phyloP scores from a whole-genome alignment of 1,140 invertebrate genomes.

The Argopecten irradians region DNA sequence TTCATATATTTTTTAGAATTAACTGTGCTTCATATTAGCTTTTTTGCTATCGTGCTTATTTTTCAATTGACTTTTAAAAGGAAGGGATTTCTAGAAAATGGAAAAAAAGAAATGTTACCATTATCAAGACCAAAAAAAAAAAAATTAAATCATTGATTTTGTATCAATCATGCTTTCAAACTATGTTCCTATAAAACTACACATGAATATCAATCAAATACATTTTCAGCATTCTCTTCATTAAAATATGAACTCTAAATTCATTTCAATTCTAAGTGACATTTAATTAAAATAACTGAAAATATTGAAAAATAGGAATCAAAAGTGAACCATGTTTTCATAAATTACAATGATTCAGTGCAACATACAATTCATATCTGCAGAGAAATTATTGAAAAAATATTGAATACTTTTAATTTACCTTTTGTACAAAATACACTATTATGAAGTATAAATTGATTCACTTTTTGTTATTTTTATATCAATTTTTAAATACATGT shows the following conservation, averaged over 20 bases:
- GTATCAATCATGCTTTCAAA: background rate
- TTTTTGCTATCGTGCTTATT: no score
- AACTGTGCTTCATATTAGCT: no score
- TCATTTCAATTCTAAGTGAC: background rate
- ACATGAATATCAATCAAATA: no score
- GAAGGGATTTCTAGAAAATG: background rate
- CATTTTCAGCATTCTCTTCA: background rate
- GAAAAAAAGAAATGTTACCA: background rate
- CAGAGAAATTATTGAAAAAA: background rate
- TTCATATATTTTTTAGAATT: no score
- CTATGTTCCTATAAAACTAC: no score
- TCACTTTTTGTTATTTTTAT: background rate
- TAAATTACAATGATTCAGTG: background rate
- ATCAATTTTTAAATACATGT: background rate
- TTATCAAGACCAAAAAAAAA: conserved; percentile 12
- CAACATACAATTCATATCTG: background rate
- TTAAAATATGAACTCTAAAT: background rate
- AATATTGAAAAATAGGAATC: background rate
- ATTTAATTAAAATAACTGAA: background rate
- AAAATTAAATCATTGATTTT: background rate
- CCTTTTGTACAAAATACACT: background rate
- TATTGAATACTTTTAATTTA: background rate
- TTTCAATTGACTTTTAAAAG: no score
- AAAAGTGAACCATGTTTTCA: background rate
- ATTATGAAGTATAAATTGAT: background rate